Conservation (phyloP, 2,113 vertebrate genomes). For the Rhadina sibilatrix region DNA sequence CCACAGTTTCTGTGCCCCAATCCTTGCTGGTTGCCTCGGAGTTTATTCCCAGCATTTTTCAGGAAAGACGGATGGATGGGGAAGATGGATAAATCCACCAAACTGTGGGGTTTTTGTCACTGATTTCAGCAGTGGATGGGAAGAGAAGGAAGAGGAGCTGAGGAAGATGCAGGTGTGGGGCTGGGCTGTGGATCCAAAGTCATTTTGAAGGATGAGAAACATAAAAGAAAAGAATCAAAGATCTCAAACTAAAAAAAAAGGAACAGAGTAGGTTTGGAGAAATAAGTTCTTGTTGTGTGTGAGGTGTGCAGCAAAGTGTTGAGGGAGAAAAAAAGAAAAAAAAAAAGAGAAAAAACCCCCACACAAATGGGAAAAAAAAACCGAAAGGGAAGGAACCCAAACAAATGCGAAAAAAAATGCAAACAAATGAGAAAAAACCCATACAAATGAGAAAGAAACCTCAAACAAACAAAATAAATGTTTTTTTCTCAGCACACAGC, state of each 20-base stretch:
- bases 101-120: background rate
- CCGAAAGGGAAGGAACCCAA: background rate
- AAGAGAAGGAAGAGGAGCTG: background rate
- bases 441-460: no score
- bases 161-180: background rate
- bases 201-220: background rate
- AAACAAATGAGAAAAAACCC: no score
- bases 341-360: fast-evolving
- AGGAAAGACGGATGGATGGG: background rate
- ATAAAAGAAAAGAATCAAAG: background rate
- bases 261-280: background rate
- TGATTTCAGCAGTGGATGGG: background rate
- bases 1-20: background rate
- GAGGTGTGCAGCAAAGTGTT: background rate
- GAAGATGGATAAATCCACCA: background rate
- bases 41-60: background rate
- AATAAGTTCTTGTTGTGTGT: background rate
- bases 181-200: background rate
- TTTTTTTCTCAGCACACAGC: background rate
- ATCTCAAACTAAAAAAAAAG: background rate
- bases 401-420: background rate
- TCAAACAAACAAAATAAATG: no score
- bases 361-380: background rate
- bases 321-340: fast-evolving
- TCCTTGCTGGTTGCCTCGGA: fast-evolving